Evolutionary conservation across 2,888 invertebrate species (phyloP), one percentile per base, ranked within the genome.

Genomic region (Brachylomia viminalis): DNA sequence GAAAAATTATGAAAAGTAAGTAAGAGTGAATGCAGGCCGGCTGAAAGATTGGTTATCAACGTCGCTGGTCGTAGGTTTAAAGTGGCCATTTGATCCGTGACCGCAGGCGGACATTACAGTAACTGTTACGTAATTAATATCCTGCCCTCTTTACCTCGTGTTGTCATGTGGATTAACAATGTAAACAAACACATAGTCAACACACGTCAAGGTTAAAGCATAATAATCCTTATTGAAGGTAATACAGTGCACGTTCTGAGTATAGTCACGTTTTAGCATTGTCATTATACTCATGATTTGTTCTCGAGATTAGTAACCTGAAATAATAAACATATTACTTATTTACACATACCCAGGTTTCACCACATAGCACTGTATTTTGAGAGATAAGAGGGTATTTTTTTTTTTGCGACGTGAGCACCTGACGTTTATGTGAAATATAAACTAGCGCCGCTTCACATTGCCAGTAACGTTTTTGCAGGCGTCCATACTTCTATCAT

Each of bases 1-100:
- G 84, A 75, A 79, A 86, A 84, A 81, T 81, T 86, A 86, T 88
- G 82, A 88, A 89, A 89, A 86, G 54, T 80, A 77, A 86, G 76
- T 75, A 78, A 70, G 75, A 79, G 67, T 71, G n/a, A n/a, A n/a
- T n/a, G n/a, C n/a, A 85, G 59, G 59, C 58, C 45, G 75, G 72
- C 79, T 78, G 75, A 84, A 84, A 88, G 85, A 89, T 88, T 88
- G 80, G 80, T 84, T 86, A 87, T 86, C 85, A 84, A 83, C 65
- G 75, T 61, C 70, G 71, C 75, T 86, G 77, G 81, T 73, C 61
- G 84, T 69, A 79, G 75, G 74, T 83, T 86, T 85, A 82, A 88
- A 88, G 83, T 88, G 85, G 83, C 79, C 74, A 88, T 90, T 89
- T 81, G 80, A 79, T 83, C 77, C 70, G 68, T 77, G 82, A 79